Evolutionary conservation across 2,888 invertebrate genomes (phyloP), one percentile per base, ranked within the genome.

Genomic region (Mimumesa dahlbomi): DNA sequence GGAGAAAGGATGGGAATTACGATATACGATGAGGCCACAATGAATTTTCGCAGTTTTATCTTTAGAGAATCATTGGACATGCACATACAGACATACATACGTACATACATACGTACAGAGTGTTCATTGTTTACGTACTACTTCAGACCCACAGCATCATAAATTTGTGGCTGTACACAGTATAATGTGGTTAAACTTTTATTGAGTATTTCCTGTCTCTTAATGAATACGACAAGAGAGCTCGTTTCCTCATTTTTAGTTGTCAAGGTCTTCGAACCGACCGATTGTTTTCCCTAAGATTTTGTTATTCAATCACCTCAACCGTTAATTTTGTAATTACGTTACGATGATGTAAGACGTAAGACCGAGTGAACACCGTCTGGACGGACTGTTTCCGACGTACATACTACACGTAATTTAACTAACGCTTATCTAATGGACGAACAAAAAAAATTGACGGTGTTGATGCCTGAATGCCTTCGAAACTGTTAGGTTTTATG

Each of bases 201-300:
- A 71, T 63, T 16, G 29, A 70, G 71, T 22, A 70, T 70, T 70
- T 71, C 71, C 71, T 70, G 53, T 38, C 53, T 31, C 31, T 9
- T 57, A 43, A 57, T 22, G 25, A 43, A 13, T 31, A n/a, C 9
- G 19, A 42, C 53, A 14, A 31, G n/a, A 71, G 70, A 40, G 52
- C n/a, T 9, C n/a, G 42, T 52, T 57, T 69, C 62, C 70, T 71
- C 42, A 13, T 62, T 48, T 70, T 50, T 36, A 36, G 14, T 43
- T 14, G 50, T 42, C 31, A 42, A 42, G 6, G n/a, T 14, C 29
- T 19, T 2, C 4, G 16, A 19, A 29, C 19, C 7, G n/a, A 7
- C n/a, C n/a, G n/a, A 18, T 34, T 42, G 4, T 34, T 2, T 7
- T 9, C 18, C 7, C 9, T 22, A 13, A 21, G 11, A n/a, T 40